Conservation (phyloP, 2,888 invertebrate genomes). For the Alsophila aescularia region DNA sequence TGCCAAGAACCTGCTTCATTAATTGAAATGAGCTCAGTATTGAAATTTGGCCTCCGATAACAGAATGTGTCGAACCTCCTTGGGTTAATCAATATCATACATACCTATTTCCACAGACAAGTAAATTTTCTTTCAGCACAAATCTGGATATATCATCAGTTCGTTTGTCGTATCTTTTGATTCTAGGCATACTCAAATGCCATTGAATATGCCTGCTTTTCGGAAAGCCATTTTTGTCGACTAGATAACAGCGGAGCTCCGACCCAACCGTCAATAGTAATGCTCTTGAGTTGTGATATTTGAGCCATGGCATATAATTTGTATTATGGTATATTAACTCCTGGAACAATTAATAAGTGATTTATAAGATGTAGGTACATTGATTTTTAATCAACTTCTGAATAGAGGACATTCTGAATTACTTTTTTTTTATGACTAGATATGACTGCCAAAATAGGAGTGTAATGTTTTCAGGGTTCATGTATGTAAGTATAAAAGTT, state of each 20-base stretch:
- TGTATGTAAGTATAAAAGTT: too few relatives aligned
- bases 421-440: too few relatives aligned
- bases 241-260: conserved; percentile 57
- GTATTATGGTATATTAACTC: conserved; percentile 55
- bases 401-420: too few relatives aligned
- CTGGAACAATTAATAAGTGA: conserved; percentile 52
- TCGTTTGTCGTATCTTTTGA: conserved; percentile 62
- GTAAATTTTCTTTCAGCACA: conserved; percentile 56
- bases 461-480: too few relatives aligned
- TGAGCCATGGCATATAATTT: conserved; percentile 77
- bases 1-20: too few relatives aligned
- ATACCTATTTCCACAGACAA: conserved; percentile 77
- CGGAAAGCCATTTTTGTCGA: conserved; percentile 54
- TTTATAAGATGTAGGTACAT: too few relatives aligned
- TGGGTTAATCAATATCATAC: neutral
- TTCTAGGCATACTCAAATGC: conserved; percentile 63
- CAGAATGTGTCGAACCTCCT: too few relatives aligned
- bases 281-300: conserved; percentile 54
- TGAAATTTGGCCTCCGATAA: too few relatives aligned
- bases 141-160: conserved; percentile 79
- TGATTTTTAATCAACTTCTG: too few relatives aligned
- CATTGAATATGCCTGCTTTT: conserved; percentile 50
- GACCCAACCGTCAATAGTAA: conserved; percentile 64
- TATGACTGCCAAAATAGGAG: too few relatives aligned
- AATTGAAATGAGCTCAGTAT: too few relatives aligned